Percentiles rank a stretch among this genome's conserved stretches.
Evolutionary conservation across 2,888 invertebrate genomes (phyloP).

Genomic region (Hesperia comma): DNA sequence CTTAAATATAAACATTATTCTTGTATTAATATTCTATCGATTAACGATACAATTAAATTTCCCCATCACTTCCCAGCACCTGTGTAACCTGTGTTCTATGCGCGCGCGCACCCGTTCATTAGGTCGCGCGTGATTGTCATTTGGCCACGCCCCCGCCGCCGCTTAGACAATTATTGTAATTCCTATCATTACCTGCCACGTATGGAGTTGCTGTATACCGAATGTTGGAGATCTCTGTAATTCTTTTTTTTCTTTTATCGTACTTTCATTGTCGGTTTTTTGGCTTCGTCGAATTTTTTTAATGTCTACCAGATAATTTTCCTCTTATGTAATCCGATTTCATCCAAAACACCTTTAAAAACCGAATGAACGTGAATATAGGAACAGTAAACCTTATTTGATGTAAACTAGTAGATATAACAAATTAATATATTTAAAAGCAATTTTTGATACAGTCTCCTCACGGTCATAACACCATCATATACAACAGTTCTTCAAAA

Average conservation of each 20-base stretch:
- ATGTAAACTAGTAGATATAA: no score
- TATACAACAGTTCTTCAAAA: no score
- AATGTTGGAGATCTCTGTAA: slow-evolving; percentile 15
- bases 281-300: background rate
- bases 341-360: no score
- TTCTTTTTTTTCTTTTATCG: slow-evolving; percentile 4
- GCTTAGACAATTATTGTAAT: slow-evolving; percentile 79
- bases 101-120: slow-evolving; percentile 78
- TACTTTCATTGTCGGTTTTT: slow-evolving; percentile 6
- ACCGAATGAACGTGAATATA: no score
- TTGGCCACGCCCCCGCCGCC: slow-evolving; percentile 70
- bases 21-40: slow-evolving; percentile 13
- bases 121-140: slow-evolving; percentile 81
- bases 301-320: no score
- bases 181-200: slow-evolving; percentile 69
- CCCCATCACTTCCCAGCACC: slow-evolving; percentile 58
- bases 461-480: no score
- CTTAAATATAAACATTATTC: no score
- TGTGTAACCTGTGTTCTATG: slow-evolving; percentile 65
- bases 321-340: no score
- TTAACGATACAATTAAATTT: slow-evolving; percentile 28
- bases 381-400: no score
- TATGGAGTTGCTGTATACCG: slow-evolving; percentile 43
- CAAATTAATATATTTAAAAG: no score
- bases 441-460: no score